Conservation (phyloP, 1,140 invertebrate species). For the Camponotus pennsylvanicus region DNA sequence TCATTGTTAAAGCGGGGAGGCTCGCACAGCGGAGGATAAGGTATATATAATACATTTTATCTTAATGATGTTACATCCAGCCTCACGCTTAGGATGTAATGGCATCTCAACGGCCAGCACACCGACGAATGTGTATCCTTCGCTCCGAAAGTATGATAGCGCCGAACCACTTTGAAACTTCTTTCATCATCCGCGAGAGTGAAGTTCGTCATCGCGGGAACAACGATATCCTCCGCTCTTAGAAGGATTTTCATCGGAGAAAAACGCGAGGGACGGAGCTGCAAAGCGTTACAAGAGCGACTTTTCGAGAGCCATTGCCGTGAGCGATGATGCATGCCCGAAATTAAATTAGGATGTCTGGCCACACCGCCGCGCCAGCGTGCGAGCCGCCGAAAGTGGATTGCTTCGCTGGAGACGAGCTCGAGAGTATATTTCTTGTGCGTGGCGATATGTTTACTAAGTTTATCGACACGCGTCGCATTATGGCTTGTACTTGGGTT, state of each 20-base stretch:
- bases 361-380: conserved; percentile 2
- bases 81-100: conserved; percentile 69
- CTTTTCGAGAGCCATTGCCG: conserved; percentile 37
- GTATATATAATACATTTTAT: conserved; percentile 69
- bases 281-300: conserved; percentile 28
- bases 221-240: conserved; percentile 7
- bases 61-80: conserved; percentile 68
- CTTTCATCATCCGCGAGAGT: conserved; percentile 2
- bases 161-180: not conserved
- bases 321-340: conserved; percentile 50
- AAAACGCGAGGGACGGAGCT: conserved; percentile 23
- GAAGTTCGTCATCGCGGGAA: not conserved
- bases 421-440: conserved; percentile 30
- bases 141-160: conserved; percentile 5
- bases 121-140: not conserved
- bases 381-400: conserved; percentile 40
- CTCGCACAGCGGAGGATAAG: not conserved
- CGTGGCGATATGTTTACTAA: conserved; percentile 38
- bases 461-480: conserved; percentile 39
- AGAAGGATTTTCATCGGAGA: conserved; percentile 45
- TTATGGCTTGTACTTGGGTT: conserved; percentile 13
- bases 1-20: conserved; percentile 29
- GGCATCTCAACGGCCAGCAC: conserved; percentile 38
- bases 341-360: conserved; percentile 63
- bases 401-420: conserved; percentile 38